Evolutionary conservation across 2,113 vertebrate species (phyloP).

Genomic region (Prunella himalayana): DNA sequence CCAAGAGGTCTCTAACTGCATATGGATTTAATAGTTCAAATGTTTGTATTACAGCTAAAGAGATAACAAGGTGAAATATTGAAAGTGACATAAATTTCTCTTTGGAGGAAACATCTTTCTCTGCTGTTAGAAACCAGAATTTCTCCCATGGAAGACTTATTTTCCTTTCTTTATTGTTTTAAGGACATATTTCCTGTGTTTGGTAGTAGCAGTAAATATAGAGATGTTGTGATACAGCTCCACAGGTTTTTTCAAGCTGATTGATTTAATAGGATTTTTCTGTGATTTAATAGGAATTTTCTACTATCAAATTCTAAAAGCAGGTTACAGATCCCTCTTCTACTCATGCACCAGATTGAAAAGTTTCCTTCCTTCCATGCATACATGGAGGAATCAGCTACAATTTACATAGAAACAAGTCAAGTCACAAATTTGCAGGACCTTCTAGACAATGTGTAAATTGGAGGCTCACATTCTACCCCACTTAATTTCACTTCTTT

Average conservation of each 20-base stretch:
- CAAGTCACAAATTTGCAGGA: neutral
- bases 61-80: neutral
- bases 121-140: neutral
- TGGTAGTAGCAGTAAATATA: neutral
- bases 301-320: neutral
- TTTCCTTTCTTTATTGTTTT: neutral
- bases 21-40: neutral
- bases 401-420: neutral
- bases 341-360: neutral
- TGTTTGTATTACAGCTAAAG: neutral
- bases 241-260: neutral
- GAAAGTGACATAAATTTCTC: neutral
- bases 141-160: neutral
- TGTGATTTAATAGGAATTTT: neutral
- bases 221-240: neutral
- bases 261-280: neutral
- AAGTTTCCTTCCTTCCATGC: neutral
- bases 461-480: neutral
- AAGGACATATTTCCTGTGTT: neutral
- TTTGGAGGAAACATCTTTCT: neutral
- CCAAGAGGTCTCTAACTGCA: neutral
- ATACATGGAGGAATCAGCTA: neutral
- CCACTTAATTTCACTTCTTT: neutral
- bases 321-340: neutral
- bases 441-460: neutral